Conservation (phyloP, 2,888 invertebrate genomes). For the Tenthredo amoena region DNA sequence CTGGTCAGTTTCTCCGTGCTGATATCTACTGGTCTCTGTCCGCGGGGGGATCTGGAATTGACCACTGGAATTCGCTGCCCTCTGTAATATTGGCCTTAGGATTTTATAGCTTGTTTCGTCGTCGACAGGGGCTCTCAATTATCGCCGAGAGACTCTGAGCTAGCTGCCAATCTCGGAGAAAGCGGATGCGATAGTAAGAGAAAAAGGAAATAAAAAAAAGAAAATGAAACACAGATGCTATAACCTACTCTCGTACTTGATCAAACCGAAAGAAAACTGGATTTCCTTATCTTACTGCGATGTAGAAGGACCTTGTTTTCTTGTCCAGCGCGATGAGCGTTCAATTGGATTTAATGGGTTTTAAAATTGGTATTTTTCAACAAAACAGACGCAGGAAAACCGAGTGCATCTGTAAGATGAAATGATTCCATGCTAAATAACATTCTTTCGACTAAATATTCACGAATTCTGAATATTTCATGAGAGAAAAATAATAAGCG, state of each 20-base stretch:
- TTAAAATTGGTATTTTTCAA: neutral
- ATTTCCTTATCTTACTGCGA: neutral
- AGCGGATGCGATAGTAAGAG: neutral
- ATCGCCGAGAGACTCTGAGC: slow-evolving; percentile 6
- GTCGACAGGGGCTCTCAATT: slow-evolving; percentile 61
- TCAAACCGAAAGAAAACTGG: neutral
- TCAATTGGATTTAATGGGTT: neutral
- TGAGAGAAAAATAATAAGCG: neutral
- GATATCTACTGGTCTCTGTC: slow-evolving; percentile 39
- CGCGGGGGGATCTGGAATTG: slow-evolving; percentile 59
- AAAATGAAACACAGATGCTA: neutral
- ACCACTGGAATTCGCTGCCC: slow-evolving; percentile 62
- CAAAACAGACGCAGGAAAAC: neutral
- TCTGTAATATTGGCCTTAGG: slow-evolving; percentile 62
- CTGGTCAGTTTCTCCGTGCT: slow-evolving; percentile 52
- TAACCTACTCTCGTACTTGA: neutral
- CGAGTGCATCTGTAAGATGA: neutral
- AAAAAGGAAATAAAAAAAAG: neutral
- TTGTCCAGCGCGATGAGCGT: neutral
- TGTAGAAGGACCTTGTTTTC: neutral
- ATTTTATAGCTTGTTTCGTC: slow-evolving; percentile 65
- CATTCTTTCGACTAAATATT: neutral
- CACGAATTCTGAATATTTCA: neutral
- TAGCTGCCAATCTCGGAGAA: slow-evolving; percentile 1
- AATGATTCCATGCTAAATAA: neutral